A percentile compares a stretch with the other conserved stretches of the same genome.
Evolutionary conservation across 1,140 invertebrate species (phyloP).

Genomic region (Danaus plexippus): DNA sequence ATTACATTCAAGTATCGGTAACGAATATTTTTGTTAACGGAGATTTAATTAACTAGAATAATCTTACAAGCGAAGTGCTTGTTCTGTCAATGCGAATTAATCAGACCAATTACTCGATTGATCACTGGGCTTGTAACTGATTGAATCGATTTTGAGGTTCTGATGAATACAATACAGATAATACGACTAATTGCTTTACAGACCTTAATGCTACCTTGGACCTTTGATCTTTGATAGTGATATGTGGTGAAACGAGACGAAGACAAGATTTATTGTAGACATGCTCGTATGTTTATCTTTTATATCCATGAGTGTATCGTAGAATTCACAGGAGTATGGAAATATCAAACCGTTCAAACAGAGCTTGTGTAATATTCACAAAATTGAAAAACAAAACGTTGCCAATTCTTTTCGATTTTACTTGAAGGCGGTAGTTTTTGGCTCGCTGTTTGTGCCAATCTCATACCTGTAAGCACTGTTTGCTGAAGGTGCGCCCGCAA

Average conservation of each 20-base stretch:
- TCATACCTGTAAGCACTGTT: conserved; percentile 32
- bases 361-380: conserved; percentile 5
- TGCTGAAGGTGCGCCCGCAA: conserved; percentile 39
- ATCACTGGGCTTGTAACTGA: conserved; percentile 24
- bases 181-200: too few relatives aligned
- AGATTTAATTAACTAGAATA: conserved; percentile 21
- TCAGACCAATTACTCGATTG: conserved; percentile 42
- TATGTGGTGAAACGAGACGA: too few relatives aligned
- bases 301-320: too few relatives aligned
- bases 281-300: too few relatives aligned
- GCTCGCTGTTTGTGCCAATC: conserved; percentile 13
- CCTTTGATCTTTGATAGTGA: too few relatives aligned
- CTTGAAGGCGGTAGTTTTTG: conserved; percentile 6
- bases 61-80: conserved; percentile 21
- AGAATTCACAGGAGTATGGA: too few relatives aligned
- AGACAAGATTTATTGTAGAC: too few relatives aligned
- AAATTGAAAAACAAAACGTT: conserved; percentile 5
- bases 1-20: too few relatives aligned
- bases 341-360: too few relatives aligned
- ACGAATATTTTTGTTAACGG: too few relatives aligned
- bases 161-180: too few relatives aligned
- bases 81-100: conserved; percentile 43
- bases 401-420: conserved; percentile 11
- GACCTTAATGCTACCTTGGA: too few relatives aligned
- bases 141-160: conserved; percentile 15